Evolutionary conservation across 35 echinoderm and acorn worm species (phyloP), one percentile per base, ranked within the genome.

Genomic region (Ptychodera flava): DNA sequence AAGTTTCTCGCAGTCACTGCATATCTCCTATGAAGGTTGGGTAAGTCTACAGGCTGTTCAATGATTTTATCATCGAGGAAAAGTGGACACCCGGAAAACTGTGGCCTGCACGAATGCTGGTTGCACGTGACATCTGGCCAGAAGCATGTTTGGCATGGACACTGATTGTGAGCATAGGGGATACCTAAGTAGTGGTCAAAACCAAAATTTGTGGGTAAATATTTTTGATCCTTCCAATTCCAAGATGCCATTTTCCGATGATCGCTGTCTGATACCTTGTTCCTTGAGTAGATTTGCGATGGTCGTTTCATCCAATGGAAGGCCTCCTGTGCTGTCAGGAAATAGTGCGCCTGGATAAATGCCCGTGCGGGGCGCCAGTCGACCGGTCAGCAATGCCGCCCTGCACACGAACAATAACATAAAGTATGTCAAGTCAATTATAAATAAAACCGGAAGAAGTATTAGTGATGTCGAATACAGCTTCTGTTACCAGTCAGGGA

Each of bases 171-270:
- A 15, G 86, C 35, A 34, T 79, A 78, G 29, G 86, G 86, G 1
- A 88, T 30, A 1, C 86, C 86, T 28, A 79, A 88, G 83, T 79
- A 90, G 31, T 78, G 31, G 16, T 90, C 83, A 81, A 90, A 90
- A n/a, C 89, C 89, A 79, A 79, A 77, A 1, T 85, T 34, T 32
- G 77, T 64, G 27, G 89, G 89, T 28, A 90, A 82, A 52, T 38
- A 90, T 78, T 35, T 36, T 15, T 82, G 45, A 81, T 86, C 1
- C 27, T 37, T 64, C 89, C 89, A 28, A 90, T 36, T 16, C 89
- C 89, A 22, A 90, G 89, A 31, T 90, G 89, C 89, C 89, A 90
- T 76, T 90, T 90, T 64, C 89, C 89, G 14, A 90, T 37, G 83
- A 90, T 90, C 0, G 83, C 83, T 1, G 89, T 90, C 31, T 37